Base-by-base conservation (phyloP, 37 sponge, comb jelly and placozoan species). In the Halichondria panicea region DNA sequence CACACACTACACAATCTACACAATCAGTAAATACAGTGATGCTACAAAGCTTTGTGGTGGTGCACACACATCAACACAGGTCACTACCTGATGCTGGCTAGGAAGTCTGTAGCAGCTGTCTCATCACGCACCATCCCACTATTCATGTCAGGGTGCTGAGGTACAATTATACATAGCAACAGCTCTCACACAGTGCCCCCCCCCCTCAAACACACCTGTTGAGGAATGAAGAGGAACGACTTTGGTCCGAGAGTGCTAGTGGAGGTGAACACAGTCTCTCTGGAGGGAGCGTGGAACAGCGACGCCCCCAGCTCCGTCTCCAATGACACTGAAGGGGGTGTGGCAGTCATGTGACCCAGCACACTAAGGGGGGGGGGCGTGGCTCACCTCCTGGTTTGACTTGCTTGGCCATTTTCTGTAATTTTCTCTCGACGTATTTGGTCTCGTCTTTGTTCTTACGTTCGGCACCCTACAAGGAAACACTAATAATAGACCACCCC, bases 381-480 rank as follows among this genome's bases (percentile, higher is more conserved):
- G 9, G 5, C 12, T 27, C 34, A 53, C 3, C 33, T 61, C 73
- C 73, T 63, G 81, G 65, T 35, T 62, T 60, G 12, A 56, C 55
- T n/a, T n/a, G n/a, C 31, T 89, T 93, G 56, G 90, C 81, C 63
- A 90, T 55, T 62, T 89, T 90, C 40, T 90, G 92, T 52, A 97
- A 55, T 37, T 89, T 75, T 71, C 88, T 80, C 55, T 93, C 94
- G 12, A 94, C 91, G 74, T 68, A 91, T 43, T 85, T 93, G 28
- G 89, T 84, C 43, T 97, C 97, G 59, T 94, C 94, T 46, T 94
- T 91, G 71, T 93, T 93, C 74, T 97, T 97, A 33, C 97, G 57
- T 79, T 97, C 97, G 5, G 97, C 97, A 33, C 97, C 96, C 86
- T 91, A 48, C 6, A 24, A 45, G n/a, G n/a, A n/a, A n/a, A n/a